Base-by-base conservation (phyloP, 1,140 invertebrate species). In the Caenorhabditis briggsae region DNA sequence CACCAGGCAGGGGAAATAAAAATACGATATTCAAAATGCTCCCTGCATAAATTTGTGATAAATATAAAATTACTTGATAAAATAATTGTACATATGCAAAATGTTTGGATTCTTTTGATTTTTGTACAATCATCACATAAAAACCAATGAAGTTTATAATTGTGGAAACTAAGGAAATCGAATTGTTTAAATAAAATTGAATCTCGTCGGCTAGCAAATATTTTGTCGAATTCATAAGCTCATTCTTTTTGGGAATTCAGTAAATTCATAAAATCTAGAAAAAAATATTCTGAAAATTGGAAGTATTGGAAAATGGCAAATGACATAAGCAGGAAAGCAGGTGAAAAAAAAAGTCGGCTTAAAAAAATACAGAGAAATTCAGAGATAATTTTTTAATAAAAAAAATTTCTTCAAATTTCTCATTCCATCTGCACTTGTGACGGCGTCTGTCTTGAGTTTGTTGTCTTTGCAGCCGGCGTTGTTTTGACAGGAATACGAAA, bases 171-270 rank as follows among this genome's bases (percentile, higher is more conserved):
- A 64, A 25, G 6, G 59, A 64, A 58, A 58, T 58, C 1, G 56
- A 58, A n/a, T 58, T 58, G 56, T 58, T 58, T 14, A 58, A n/a
- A 14, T n/a, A 58, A n/a, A 58, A 18, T 58, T 58, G 56, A 58
- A 58, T 58, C 6, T 58, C 56, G n/a, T 58, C 56, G 6, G 56
- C 56, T 2, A 14, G 18, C 7, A 58, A 2, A 5, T 58, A 18
- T 18, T n/a, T 58, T 2, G 56, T 58, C 6, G 14, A 14, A n/a
- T 58, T 58, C 56, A 58, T 58, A 58, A n/a, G 56, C 18, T 18
- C 56, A 58, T 58, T 33, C n/a, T 33, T 33, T 53, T 11, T 53
- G 50, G 50, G 16, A 2, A 12, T n/a, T 58, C 56, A n/a, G 56
- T n/a, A n/a, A 58, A n/a, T 7, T 18, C 1, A 7, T 0, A n/a